phyloP scores from a whole-genome alignment of 2,888 invertebrate genomes.

The Carpatolechia fugitivella region DNA sequence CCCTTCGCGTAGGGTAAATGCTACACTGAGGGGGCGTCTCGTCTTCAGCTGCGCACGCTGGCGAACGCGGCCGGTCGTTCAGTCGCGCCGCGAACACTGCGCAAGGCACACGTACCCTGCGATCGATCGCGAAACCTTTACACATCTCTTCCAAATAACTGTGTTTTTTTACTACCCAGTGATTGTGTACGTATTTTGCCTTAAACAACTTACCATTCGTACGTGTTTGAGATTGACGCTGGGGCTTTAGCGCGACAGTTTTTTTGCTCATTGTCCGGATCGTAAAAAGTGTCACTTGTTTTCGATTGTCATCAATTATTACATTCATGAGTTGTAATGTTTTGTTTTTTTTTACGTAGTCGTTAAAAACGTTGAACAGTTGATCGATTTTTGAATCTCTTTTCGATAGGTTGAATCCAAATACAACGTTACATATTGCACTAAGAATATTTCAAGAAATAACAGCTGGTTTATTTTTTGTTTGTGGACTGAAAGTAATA shows the following conservation, averaged over 20 bases:
- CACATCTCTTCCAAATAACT: neutral
- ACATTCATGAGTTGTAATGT: neutral
- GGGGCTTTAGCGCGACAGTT: neutral
- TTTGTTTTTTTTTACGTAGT: neutral
- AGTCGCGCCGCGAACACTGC: slow-evolving; percentile 46
- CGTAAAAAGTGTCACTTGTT: neutral
- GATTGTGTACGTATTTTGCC: neutral
- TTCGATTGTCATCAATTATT: neutral
- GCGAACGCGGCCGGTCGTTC: slow-evolving; percentile 22
- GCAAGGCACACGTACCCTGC: slow-evolving; percentile 34
- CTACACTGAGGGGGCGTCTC: slow-evolving; percentile 27
- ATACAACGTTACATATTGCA: neutral
- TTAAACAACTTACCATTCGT: no score
- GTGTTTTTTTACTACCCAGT: neutral
- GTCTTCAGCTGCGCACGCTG: slow-evolving; percentile 36
- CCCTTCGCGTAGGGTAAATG: slow-evolving; percentile 34
- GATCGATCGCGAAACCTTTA: slow-evolving; percentile 32
- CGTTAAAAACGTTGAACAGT: neutral
- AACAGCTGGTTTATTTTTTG: no score
- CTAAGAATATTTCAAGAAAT: neutral
- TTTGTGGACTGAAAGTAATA: neutral
- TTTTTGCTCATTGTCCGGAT: neutral
- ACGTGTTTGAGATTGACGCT: neutral
- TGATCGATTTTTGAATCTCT: no score
- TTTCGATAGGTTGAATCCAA: neutral